Conservation (phyloP, 1,140 invertebrate genomes). For the Drosophila kurseongensis region DNA sequence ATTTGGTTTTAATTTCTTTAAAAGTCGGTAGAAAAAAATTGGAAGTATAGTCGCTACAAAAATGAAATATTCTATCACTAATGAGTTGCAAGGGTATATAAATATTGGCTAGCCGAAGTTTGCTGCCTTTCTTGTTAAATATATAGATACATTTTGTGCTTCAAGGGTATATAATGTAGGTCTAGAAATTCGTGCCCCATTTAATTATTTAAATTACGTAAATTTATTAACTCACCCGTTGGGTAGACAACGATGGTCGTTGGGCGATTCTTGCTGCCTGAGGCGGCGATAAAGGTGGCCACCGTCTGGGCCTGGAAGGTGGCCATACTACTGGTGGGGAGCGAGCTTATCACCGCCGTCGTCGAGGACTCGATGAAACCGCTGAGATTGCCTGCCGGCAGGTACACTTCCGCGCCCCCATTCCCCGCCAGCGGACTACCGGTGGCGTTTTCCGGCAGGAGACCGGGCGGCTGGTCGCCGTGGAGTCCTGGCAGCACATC, state of each 20-base stretch:
- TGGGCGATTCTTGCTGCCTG: slow-evolving; percentile 76
- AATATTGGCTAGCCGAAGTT: no score
- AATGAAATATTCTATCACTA: no score
- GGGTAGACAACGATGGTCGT: slow-evolving; percentile 80
- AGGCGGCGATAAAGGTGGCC: slow-evolving; percentile 69
- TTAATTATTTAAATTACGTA: no score
- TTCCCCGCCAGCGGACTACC: neutral
- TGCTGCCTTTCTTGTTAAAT: no score
- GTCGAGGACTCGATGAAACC: slow-evolving; percentile 73
- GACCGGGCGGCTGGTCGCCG: neutral
- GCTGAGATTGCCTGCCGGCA: slow-evolving; percentile 46
- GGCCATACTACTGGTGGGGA: slow-evolving; percentile 41
- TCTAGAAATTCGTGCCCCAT: no score
- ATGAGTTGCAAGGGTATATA: no score
- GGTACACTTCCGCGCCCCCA: slow-evolving; percentile 23
- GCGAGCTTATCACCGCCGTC: slow-evolving; percentile 47
- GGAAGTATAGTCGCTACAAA: no score
- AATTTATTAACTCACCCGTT: slow-evolving; percentile 65
- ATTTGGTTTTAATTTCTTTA: no score
- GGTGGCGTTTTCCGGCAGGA: slow-evolving; percentile 19
- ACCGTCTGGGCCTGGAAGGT: slow-evolving; percentile 72
- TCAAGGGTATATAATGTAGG: no score
- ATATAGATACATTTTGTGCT: no score
- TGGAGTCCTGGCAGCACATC: neutral
- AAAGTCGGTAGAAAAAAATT: no score